phyloP scores from a whole-genome alignment of 2,888 invertebrate species.

The Saturnia japonica region DNA sequence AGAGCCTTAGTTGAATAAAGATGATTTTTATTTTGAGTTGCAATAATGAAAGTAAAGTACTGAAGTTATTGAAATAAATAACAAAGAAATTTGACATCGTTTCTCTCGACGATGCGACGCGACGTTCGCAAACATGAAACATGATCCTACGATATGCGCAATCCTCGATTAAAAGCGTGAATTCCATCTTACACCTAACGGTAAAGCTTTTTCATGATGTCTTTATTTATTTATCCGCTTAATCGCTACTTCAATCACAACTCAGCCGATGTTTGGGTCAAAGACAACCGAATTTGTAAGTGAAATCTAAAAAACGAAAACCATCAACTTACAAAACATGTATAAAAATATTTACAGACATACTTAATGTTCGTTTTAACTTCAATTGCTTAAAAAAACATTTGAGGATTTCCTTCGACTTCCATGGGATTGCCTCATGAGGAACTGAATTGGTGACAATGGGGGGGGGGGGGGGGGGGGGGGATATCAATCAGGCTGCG shows the following conservation, averaged over 20 bases:
- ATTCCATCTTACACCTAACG: neutral
- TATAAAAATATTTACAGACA: too few relatives aligned
- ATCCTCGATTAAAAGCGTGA: neutral
- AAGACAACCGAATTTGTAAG: neutral
- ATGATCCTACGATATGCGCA: neutral
- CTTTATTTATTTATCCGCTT: neutral
- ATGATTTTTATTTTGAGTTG: too few relatives aligned
- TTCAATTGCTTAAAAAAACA: too few relatives aligned
- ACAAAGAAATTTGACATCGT: neutral
- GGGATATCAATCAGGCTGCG: too few relatives aligned
- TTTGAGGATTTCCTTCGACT: too few relatives aligned
- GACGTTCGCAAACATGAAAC: neutral
- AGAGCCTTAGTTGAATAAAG: too few relatives aligned
- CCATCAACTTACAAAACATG: neutral
- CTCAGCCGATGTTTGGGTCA: neutral
- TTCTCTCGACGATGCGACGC: neutral
- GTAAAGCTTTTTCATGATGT: neutral
- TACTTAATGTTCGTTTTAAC: too few relatives aligned
- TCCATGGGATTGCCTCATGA: too few relatives aligned
- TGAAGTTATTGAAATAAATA: neutral
- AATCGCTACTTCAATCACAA: neutral
- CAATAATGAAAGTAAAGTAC: neutral
- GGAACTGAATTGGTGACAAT: too few relatives aligned
- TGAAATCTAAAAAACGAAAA: neutral
- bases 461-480: too few relatives aligned